Base-by-base conservation (phyloP, 2,113 vertebrate genomes). In the Daphoenositta chrysoptera region DNA sequence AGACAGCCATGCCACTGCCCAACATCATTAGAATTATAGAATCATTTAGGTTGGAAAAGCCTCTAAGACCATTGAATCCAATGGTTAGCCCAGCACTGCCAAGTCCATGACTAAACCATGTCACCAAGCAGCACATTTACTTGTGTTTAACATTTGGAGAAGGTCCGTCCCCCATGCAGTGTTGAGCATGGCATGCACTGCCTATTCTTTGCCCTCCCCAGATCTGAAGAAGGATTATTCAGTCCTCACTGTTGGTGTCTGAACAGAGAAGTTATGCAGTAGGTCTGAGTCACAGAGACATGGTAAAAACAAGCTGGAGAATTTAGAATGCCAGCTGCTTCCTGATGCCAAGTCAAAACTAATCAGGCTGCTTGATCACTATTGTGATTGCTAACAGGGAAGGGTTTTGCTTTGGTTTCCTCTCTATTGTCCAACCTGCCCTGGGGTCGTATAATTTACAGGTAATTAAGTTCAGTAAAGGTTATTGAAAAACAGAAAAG, bases 341-440 rank as follows among this genome's bases (percentile, higher is more conserved):
- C 79, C 56, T 56, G 47, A 93, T 81, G 91, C 78, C 60, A 92
- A 94, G 60, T 77, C 33, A 48, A 97, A 97, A 95, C 61, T 68
- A 77, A 94, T 94, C 93, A 70, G 58, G 73, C 44, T 97, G 15
- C 66, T 57, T 71, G 75, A 83, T 75, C 51, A 51, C 48, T 60
- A 48, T 56, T 92, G 75, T 92, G 75, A 80, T 51, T 80, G 24
- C 33, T 95, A 77, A 73, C 58, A 91, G 63, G 82, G 50, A 83
- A 80, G 7, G 64, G 35, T 81, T 50, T 75, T 88, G 73, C 56
- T 54, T 63, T 48, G 30, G 33, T 96, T 96, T 93, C 77, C 71
- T 86, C 45, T 88, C 79, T 75, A 70, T 92, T 83, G 65, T 87
- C 82, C 71, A 88, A 48, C 30, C 39, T 73, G 63, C 42, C 85